These are phyloP conservation scores for Crematogaster levior DNA, from an alignment of 2,888 invertebrate species.

Conservation along the genomic window DNA sequence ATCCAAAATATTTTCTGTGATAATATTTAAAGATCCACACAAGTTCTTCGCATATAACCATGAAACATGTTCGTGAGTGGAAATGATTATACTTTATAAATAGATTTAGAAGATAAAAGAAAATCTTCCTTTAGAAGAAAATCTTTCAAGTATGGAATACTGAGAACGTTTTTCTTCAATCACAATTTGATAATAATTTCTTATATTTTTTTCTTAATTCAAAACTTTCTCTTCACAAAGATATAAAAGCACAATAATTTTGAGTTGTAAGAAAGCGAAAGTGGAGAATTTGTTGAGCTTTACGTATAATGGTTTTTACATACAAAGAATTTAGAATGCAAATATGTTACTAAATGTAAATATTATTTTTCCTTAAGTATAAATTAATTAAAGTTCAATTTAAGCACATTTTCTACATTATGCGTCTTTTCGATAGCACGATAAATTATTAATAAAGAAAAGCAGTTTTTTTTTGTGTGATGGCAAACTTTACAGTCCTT, in stretches of 20 bases:
- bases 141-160: background rate
- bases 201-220: background rate
- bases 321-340: background rate
- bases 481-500: background rate
- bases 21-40: background rate
- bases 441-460: background rate
- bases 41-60: background rate
- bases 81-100: background rate
- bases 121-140: too few relatives aligned
- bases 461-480: background rate
- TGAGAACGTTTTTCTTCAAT: background rate
- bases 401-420: background rate
- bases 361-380: background rate
- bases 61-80: background rate
- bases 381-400: background rate
- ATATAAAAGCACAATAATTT: background rate
- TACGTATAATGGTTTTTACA: background rate
- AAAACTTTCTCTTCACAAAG: background rate
- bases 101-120: too few relatives aligned
- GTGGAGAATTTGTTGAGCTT: background rate
- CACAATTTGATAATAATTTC: too few relatives aligned
- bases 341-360: background rate
- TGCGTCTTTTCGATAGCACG: background rate
- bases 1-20: constrained; percentile 25
- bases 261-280: background rate